These are phyloP conservation scores for Limnothrissa miodon DNA, from an alignment of 2,113 vertebrate species.

Conservation along the genomic window DNA sequence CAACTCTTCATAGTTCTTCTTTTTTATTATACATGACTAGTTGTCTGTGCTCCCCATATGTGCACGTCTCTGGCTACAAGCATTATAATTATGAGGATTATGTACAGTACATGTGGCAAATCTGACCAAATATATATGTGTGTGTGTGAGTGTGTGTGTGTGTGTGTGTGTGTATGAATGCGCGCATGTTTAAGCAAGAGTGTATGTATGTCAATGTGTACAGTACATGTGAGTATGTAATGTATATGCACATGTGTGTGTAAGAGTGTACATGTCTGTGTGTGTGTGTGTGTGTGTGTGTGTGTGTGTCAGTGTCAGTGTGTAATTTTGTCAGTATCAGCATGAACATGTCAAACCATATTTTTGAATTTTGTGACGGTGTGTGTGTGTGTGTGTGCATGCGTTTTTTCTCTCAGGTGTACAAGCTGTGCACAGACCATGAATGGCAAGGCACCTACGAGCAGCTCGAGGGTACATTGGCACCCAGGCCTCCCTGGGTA, in stretches of 20 bases:
- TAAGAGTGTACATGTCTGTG: too few species aligned
- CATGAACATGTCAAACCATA: not conserved
- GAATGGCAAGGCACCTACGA: slow-evolving; percentile 47
- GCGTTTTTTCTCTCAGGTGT: slow-evolving; percentile 65
- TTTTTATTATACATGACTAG: not conserved
- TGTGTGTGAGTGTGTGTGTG: too few species aligned
- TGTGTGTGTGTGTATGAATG: slow-evolving; percentile 18
- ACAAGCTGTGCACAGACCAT: slow-evolving; percentile 64
- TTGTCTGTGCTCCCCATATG: not conserved
- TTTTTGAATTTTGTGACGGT: slow-evolving; percentile 52
- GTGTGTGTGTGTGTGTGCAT: slow-evolving; percentile 25
- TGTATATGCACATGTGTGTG: too few species aligned
- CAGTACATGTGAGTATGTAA: too few species aligned
- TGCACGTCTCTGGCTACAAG: not conserved
- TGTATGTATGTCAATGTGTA: slow-evolving; percentile 11
- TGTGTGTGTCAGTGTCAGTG: slow-evolving; percentile 13
- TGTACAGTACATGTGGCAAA: not conserved
- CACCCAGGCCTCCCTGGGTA: slow-evolving; percentile 63
- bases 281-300: slow-evolving; percentile 18
- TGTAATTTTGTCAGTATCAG: too few species aligned
- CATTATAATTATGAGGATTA: not conserved
- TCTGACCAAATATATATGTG: too few species aligned
- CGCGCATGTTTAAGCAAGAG: too few species aligned
- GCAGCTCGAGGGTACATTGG: slow-evolving; percentile 60
- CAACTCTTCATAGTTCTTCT: not conserved